Percentiles rank a stretch among this genome's conserved stretches.
These are phyloP conservation scores for Perca flavescens DNA, from an alignment of 2,113 vertebrate genomes.

Conservation along the genomic window DNA sequence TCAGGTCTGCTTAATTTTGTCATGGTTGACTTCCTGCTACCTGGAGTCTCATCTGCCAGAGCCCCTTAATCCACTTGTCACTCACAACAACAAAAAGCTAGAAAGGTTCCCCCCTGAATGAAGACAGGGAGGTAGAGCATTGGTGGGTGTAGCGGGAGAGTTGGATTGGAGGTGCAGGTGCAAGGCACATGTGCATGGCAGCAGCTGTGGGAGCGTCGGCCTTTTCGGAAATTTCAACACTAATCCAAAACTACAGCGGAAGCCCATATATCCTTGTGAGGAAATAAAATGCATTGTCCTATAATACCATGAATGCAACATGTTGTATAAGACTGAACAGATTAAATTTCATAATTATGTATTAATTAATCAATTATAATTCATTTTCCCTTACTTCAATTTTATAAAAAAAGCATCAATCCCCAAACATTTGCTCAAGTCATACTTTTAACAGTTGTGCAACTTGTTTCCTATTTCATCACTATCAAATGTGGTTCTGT, in stretches of 20 bases:
- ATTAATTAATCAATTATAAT: too few relatives aligned
- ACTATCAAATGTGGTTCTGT: background rate
- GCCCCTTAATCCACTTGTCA: constrained; percentile 81
- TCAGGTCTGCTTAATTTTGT: constrained; percentile 83
- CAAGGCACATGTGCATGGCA: background rate
- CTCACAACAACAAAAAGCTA: constrained; percentile 75
- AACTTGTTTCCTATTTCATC: background rate
- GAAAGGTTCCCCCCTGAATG: constrained; percentile 63
- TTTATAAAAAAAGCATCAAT: background rate
- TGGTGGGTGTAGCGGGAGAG: constrained; percentile 32
- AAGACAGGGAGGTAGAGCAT: constrained; percentile 46
- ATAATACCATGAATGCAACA: background rate
- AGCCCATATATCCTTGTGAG: background rate
- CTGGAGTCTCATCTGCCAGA: constrained; percentile 72
- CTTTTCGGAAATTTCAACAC: background rate
- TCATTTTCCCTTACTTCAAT: too few relatives aligned
- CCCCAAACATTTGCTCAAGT: too few relatives aligned
- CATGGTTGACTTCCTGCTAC: constrained; percentile 74
- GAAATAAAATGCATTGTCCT: background rate
- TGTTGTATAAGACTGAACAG: background rate
- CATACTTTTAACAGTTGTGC: background rate
- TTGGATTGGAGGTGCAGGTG: constrained; percentile 35
- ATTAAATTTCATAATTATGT: too few relatives aligned
- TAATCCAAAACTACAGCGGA: background rate
- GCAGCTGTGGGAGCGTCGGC: constrained; percentile 22